Evolutionary conservation across 1,140 invertebrate genomes (phyloP), one percentile per base, ranked within the genome.

Genomic region (Drosophila fuyamai): DNA sequence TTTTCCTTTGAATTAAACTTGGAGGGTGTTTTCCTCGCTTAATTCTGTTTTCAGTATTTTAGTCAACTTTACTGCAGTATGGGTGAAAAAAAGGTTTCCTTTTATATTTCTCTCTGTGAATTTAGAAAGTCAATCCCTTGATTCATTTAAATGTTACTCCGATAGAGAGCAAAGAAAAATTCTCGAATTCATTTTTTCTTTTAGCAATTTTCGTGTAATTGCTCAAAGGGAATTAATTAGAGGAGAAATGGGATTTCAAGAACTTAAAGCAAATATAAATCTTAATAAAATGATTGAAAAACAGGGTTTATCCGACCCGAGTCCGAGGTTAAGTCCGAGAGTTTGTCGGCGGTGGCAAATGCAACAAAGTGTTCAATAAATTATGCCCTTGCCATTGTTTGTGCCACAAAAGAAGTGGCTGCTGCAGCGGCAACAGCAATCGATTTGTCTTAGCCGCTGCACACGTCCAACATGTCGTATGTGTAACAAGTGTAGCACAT

Each of bases 401-500:
- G 63, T 66, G 70, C 51, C 47, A 67, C 38, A 50, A 68, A 67
- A 67, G 47, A 76, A 76, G 54, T 76, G 54, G 72, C 72, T 76
- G 41, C 16, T 48, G 51, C 57, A 41, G 36, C 54, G 43, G 44
- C 51, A 61, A 71, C 63, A 59, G 63, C 57, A 78, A 81, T 81
- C 82, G 81, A 85, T 85, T 86, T 85, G 82, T 81, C 79, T 86
- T 83, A 36, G 80, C 59, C 70, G 47, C 46, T 58, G 65, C 55
- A 53, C 68, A 65, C 79, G 74, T 81, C 68, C 81, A 61, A 51
- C 78, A 70, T 84, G 82, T 86, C 78, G 80, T 83, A 78, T 86
- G 78, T 81, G 81, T 81, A 86, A 81, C 81, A 83, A 83, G 70
- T 78, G 81, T 66, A 54, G 78, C 81, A 78, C 81, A 85, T 86